phyloP scores from a whole-genome alignment of 2,888 invertebrate species.

The Tinea pellionella region DNA sequence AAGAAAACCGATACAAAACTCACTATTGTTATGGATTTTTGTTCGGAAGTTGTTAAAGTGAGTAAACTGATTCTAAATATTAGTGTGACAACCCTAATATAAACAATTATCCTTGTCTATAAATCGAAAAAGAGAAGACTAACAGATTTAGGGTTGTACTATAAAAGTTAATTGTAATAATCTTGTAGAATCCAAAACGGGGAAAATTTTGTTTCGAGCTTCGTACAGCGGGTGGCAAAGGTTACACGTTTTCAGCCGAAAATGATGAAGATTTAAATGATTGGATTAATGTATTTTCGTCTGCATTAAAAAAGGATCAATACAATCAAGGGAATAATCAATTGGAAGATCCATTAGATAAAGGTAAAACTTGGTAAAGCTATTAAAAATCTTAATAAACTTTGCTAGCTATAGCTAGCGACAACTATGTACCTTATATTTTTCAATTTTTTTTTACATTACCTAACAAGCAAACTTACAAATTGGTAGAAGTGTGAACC shows the following conservation, averaged over 20 bases:
- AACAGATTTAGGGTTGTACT: not conserved
- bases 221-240: constrained; percentile 88
- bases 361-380: constrained; percentile 52
- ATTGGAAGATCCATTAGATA: constrained; percentile 78
- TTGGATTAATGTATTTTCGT: constrained; percentile 86
- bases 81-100: not conserved
- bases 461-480: no score
- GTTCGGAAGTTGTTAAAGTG: constrained; percentile 88
- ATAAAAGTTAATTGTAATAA: not conserved
- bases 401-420: no score
- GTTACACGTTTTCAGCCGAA: constrained; percentile 88
- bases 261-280: constrained; percentile 83
- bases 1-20: constrained; percentile 91
- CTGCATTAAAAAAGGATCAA: constrained; percentile 79
- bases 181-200: constrained; percentile 79
- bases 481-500: no score
- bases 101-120: no score
- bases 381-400: no score
- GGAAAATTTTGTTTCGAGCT: constrained; percentile 90
- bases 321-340: constrained; percentile 67
- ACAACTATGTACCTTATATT: no score
- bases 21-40: constrained; percentile 94
- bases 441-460: no score
- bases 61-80: constrained; percentile 21
- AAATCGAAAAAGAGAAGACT: no score